Base-by-base conservation (phyloP, 2,797 vertebrate genomes). In the Argya squamiceps region DNA sequence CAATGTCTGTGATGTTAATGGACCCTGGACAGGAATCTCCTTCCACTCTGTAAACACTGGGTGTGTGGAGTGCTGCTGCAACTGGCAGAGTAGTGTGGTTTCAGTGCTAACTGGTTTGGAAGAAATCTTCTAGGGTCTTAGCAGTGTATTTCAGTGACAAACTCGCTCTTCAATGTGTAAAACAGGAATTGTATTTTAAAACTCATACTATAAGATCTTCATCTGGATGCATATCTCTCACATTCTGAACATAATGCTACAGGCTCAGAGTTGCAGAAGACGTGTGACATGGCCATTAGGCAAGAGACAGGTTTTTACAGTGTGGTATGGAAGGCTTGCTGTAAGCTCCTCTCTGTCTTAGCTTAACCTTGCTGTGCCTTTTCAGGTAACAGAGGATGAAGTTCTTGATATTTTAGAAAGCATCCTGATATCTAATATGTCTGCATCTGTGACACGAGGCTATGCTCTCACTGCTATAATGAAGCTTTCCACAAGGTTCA, bases 351-450 rank as follows among this genome's bases (percentile, higher is more conserved):
- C 27, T 91, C 56, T 70, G 12, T 55, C 74, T 67, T 65, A 30
- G 26, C 36, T 77, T 50, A 91, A 65, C 27, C 10, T 62, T 41
- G 43, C 84, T 62, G 36, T 92, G 52, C 73, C 53, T 68, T 96
- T 94, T 20, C 96, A 99, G 99, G 99, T 99, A 96, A 99, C 99
- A 73, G 99, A 99, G 95, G 99, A 99, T 97, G 99, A 99, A 98
- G 99, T 99, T 84, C 98, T 99, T 91, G 99, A 99, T 88, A 99
- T 99, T 97, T 98, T 99, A 97, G 99, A 99, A 98, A 99, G 99
- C 44, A 96, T 99, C 44, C 98, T 99, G 50, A 99, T 99, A 95
- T 99, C 99, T 86, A 99, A 99, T 97, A 98, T 99, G 98, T 99
- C 99, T 75, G 97, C 99, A 32, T 99, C 99, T 71, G 99, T 99